These are phyloP conservation scores for Portunus trituberculatus DNA, from an alignment of 1,140 invertebrate species.

Conservation along the genomic window DNA sequence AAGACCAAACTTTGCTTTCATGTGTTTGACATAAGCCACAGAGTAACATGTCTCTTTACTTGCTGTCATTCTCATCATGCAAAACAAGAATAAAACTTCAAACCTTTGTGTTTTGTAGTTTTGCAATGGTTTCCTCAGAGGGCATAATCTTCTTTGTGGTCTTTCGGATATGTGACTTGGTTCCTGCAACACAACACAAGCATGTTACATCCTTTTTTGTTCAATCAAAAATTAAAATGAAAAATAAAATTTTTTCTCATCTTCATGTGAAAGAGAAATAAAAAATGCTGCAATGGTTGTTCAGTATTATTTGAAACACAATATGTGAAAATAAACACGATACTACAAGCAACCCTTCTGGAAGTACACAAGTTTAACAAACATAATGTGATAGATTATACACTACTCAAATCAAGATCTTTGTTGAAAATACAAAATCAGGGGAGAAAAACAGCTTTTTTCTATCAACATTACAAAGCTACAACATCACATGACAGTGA, in stretches of 20 bases:
- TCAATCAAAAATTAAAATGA: neutral
- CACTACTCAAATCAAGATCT: too few relatives aligned
- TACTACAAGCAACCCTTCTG: too few relatives aligned
- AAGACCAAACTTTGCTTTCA: neutral
- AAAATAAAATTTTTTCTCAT: neutral
- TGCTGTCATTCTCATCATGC: neutral
- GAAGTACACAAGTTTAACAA: too few relatives aligned
- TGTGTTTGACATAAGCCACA: neutral
- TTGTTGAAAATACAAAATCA: too few relatives aligned
- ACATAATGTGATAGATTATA: too few relatives aligned
- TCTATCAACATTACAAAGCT: too few relatives aligned
- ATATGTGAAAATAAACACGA: too few relatives aligned
- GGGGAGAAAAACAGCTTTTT: too few relatives aligned
- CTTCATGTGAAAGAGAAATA: too few relatives aligned
- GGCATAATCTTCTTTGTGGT: conserved; percentile 95
- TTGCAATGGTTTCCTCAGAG: conserved; percentile 88
- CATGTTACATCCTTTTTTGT: conserved; percentile 83
- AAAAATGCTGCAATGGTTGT: too few relatives aligned
- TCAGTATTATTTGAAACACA: too few relatives aligned
- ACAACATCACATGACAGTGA: too few relatives aligned
- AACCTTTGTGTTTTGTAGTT: conserved; percentile 86
- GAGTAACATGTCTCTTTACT: neutral
- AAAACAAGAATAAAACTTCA: conserved; percentile 27
- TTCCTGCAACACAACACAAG: conserved; percentile 82
- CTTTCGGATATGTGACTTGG: conserved; percentile 95